phyloP scores from a whole-genome alignment of 2,888 invertebrate species.

The Spodoptera picta region DNA sequence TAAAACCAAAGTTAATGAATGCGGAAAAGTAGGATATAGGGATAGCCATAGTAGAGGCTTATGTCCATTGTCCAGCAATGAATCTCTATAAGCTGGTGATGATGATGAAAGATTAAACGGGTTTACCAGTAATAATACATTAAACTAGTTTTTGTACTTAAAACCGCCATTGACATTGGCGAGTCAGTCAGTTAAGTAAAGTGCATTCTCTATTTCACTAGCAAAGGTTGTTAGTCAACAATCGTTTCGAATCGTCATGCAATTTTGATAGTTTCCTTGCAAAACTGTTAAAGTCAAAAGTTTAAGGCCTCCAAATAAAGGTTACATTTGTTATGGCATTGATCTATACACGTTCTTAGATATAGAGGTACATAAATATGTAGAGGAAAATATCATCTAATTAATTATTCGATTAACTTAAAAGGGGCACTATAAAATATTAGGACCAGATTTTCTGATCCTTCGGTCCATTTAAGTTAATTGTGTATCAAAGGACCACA shows the following conservation, averaged over 20 bases:
- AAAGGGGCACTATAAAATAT: no score
- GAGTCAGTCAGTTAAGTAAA: background rate
- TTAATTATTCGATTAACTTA: no score
- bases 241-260: slow-evolving; percentile 9
- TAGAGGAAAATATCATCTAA: background rate
- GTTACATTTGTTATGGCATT: slow-evolving; percentile 4
- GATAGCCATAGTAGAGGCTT: no score
- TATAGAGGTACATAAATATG: no score
- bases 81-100: background rate
- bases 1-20: no score
- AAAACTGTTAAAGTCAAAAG: slow-evolving; percentile 25
- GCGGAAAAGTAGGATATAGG: no score
- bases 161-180: background rate
- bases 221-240: background rate
- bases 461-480: no score
- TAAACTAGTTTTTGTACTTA: background rate
- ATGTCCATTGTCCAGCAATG: background rate
- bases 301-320: slow-evolving; percentile 31
- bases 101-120: background rate
- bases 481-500: no score
- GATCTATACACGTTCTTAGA: slow-evolving; percentile 13
- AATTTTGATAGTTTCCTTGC: slow-evolving; percentile 2
- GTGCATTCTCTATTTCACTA: background rate
- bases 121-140: background rate
- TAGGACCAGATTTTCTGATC: no score